Conservation (phyloP, 1,140 invertebrate genomes). For the Proctacanthus coquilletti region DNA sequence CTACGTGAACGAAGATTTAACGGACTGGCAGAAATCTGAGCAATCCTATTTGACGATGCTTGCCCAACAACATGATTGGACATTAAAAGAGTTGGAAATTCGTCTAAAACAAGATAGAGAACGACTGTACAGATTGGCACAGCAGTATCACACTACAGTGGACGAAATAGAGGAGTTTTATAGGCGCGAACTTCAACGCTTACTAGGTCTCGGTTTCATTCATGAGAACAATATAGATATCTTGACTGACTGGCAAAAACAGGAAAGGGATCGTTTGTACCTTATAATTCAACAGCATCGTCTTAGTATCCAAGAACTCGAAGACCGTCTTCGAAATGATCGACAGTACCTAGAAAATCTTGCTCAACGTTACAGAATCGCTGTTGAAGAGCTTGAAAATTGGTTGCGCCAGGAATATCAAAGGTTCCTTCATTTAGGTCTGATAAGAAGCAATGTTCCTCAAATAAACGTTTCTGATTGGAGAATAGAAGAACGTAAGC, state of each 20-base stretch:
- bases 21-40: conserved; percentile 20
- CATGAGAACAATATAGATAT: no score
- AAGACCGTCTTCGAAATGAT: conserved; percentile 15
- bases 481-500: conserved; percentile 15
- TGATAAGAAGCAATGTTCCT: conserved; percentile 19
- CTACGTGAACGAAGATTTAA: conserved; percentile 16
- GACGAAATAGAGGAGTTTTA: conserved; percentile 27
- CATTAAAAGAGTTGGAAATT: conserved; percentile 18
- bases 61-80: conserved; percentile 18
- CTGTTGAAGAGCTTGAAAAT: conserved; percentile 19
- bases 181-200: conserved; percentile 14
- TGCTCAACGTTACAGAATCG: conserved; percentile 17
- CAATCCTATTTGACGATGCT: conserved; percentile 17
- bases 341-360: conserved; percentile 14
- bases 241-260: conserved; percentile 26
- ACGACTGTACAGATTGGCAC: conserved; percentile 16
- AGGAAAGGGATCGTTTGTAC: conserved; percentile 19
- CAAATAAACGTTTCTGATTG: conserved; percentile 18
- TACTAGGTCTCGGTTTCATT: no score
- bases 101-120: conserved; percentile 20
- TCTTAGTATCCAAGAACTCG: conserved; percentile 18
- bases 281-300: conserved; percentile 23
- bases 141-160: conserved; percentile 23
- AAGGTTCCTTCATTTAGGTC: conserved; percentile 11
- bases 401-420: conserved; percentile 15